phyloP scores from a whole-genome alignment of 2,888 invertebrate genomes.

The Thereva unica region DNA sequence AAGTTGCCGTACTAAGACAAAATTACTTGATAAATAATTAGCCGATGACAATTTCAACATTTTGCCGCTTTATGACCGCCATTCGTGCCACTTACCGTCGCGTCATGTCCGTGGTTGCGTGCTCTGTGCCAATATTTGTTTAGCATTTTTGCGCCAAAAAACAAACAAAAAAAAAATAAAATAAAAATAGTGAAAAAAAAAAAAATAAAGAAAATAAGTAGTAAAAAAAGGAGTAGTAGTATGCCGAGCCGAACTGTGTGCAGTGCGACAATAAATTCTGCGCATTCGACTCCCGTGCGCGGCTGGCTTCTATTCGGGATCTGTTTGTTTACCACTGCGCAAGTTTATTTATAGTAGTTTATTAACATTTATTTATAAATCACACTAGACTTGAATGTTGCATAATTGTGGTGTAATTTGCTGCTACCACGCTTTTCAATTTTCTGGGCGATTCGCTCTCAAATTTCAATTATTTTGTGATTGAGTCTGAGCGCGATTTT shows the following conservation, averaged over 20 bases:
- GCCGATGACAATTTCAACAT: slow-evolving; percentile 31
- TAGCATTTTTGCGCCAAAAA: slow-evolving; percentile 11
- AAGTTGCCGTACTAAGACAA: slow-evolving; percentile 12
- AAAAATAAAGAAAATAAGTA: too few species aligned
- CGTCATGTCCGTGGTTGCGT: slow-evolving; percentile 18
- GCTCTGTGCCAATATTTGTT: slow-evolving; percentile 15
- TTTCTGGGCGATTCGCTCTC: slow-evolving; percentile 4
- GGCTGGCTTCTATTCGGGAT: not conserved
- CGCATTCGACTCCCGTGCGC: not conserved
- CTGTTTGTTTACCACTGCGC: slow-evolving; percentile 18
- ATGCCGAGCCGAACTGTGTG: not conserved
- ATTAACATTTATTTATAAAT: slow-evolving; percentile 29
- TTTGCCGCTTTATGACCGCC: slow-evolving; percentile 20
- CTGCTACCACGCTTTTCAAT: not conserved
- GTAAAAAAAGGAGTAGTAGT: too few species aligned
- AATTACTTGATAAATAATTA: slow-evolving; percentile 30
- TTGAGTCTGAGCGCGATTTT: too few species aligned
- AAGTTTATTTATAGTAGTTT: slow-evolving; percentile 12
- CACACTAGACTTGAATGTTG: slow-evolving; percentile 17
- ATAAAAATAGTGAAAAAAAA: too few species aligned
- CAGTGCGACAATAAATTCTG: slow-evolving; percentile 1
- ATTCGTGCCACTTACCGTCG: slow-evolving; percentile 21
- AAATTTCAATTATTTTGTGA: too few species aligned
- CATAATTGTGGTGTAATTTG: slow-evolving; percentile 22
- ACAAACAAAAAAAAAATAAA: not conserved